Evolutionary conservation across 1,140 invertebrate species (phyloP), one percentile per base, ranked within the genome.

Genomic region (Leptinotarsa defecta): DNA sequence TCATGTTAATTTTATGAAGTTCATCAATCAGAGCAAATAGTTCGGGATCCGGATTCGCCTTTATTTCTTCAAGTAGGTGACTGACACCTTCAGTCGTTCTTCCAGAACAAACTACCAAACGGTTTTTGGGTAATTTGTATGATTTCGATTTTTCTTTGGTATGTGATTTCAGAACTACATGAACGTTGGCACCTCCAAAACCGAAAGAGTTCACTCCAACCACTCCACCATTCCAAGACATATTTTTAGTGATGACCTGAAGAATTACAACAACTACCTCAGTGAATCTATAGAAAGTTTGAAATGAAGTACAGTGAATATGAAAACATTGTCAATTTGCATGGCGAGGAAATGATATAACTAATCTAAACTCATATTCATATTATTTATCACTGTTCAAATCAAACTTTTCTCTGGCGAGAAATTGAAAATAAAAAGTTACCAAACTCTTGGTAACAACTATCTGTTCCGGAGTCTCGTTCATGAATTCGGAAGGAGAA

Each of bases 31-130:
- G 78, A 2, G 86, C 84, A 3, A 90, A 71, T 71, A 88, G 87
- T 75, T 91, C 82, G 76, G 80, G 86, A 77, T 91, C 89, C n/a
- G 89, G 79, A 0, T 90, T 86, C 34, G 87, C 89, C 76, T 89
- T 86, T 19, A 94, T 84, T 68, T 91, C 88, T 74, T 91, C 85
- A 8, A 97, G 85, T 62, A 96, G 87, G 68, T 85, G 83, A 61
- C 91, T 86, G 0, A 96, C 89, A 6, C 92, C 91, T 75, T 95
- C 87, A 78, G 90, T 87, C 0, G 89, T 90, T 49, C 94, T 88
- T 27, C 91, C 91, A 72, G 90, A 90, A 68, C 88, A 88, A 0
- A 86, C 81, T 2, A 92, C 88, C 13, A 94, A 80, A 68, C 91
- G 72, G 52, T 86, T 2, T 89, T 89, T 24, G 88, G 70, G 75